phyloP scores from a whole-genome alignment of 2,113 vertebrate genomes.

The Stigmatopora argus region DNA sequence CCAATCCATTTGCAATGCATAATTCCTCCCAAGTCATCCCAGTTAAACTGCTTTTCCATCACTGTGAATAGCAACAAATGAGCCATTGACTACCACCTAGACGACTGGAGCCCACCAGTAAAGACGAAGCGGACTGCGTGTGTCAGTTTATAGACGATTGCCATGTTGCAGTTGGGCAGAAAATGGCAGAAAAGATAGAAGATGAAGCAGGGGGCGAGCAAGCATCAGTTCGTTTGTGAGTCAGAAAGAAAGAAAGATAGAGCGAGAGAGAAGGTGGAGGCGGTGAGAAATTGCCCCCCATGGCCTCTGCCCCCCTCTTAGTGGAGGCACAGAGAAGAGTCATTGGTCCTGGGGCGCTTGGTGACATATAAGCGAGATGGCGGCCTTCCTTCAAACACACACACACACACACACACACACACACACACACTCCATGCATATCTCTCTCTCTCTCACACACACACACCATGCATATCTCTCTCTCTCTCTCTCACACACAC shows the following conservation, averaged over 20 bases:
- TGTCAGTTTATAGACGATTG: constrained; percentile 32
- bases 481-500: constrained; percentile 47
- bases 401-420: constrained; percentile 31
- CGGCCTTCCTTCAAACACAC: constrained; percentile 40
- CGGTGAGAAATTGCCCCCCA: constrained; percentile 40
- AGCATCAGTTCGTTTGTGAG: constrained; percentile 6
- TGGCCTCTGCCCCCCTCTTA: constrained; percentile 41
- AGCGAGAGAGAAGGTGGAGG: constrained; percentile 40
- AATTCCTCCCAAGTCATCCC: too few species aligned
- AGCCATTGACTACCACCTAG: constrained; percentile 32
- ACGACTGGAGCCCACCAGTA: constrained; percentile 31
- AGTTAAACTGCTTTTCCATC: too few species aligned
- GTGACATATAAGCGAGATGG: constrained; percentile 57
- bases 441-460: constrained; percentile 13
- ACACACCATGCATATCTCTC: too few species aligned
- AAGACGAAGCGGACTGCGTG: constrained; percentile 25
- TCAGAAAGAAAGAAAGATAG: constrained; percentile 25
- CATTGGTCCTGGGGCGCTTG: constrained; percentile 47
- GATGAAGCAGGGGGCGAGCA: constrained; percentile 26
- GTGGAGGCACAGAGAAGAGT: constrained; percentile 46
- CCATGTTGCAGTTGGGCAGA: constrained; percentile 32
- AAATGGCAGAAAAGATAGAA: constrained; percentile 20
- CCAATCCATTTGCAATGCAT: too few species aligned
- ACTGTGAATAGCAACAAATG: too few species aligned
- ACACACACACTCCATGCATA: too few species aligned